Evolutionary conservation across 2,113 vertebrate genomes (phyloP).

Genomic region (Microcebus murinus): DNA sequence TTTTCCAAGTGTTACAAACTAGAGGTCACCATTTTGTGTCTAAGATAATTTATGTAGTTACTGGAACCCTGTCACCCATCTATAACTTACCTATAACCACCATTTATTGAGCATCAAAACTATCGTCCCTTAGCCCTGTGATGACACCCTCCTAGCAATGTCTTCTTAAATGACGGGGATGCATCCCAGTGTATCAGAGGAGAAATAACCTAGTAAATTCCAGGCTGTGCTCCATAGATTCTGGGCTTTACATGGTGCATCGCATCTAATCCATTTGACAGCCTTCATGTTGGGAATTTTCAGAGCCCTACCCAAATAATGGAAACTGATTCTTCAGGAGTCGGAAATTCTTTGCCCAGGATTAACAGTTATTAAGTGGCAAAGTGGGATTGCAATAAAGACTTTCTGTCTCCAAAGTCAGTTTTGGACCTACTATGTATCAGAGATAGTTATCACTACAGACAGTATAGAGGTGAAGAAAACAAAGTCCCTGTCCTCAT

Average conservation of each 20-base stretch:
- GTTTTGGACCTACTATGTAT: background rate
- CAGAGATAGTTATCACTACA: accelerated
- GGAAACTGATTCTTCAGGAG: background rate
- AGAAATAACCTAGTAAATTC: background rate
- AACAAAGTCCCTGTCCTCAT: background rate
- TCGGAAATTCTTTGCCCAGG: background rate
- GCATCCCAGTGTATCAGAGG: background rate
- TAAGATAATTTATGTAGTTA: background rate
- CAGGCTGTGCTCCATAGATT: background rate
- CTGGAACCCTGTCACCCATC: background rate
- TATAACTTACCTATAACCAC: background rate
- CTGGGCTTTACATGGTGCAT: no score
- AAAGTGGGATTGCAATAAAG: background rate
- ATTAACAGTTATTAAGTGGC: background rate
- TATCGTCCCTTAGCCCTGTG: background rate
- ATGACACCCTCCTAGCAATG: background rate
- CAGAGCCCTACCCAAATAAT: background rate
- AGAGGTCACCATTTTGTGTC: background rate
- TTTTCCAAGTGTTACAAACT: background rate
- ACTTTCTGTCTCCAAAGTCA: background rate
- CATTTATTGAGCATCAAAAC: background rate
- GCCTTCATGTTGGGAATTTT: background rate
- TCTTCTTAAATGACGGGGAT: background rate
- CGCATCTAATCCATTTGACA: background rate
- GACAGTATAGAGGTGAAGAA: background rate